Evolutionary conservation across 2,113 vertebrate species (phyloP).

Genomic region (Brachypteracias leptosomus): DNA sequence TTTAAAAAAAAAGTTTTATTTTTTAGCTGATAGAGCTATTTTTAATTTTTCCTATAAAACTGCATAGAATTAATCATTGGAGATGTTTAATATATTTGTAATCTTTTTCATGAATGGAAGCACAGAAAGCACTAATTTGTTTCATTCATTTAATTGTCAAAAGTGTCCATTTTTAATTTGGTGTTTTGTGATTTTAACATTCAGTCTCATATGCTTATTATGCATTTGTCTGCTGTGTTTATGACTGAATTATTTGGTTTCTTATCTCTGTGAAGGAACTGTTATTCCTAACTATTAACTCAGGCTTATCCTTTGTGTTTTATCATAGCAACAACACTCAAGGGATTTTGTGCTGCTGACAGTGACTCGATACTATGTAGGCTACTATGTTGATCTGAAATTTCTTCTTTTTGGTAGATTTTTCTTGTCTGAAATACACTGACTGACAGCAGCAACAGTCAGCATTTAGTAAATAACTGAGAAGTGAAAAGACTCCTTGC

Average conservation of each 20-base stretch:
- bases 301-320: neutral
- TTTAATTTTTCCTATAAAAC: neutral
- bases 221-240: neutral
- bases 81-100: neutral
- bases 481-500: neutral
- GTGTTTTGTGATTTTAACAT: neutral
- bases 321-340: neutral
- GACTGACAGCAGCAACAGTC: neutral
- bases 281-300: neutral
- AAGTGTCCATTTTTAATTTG: neutral
- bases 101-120: neutral
- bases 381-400: neutral
- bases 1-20: neutral
- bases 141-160: neutral
- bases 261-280: neutral
- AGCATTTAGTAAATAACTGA: neutral
- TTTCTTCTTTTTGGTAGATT: neutral
- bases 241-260: neutral
- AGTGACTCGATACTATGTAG: neutral
- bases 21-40: neutral
- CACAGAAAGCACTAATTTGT: neutral
- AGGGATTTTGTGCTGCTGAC: neutral
- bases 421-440: neutral
- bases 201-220: neutral
- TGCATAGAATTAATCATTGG: neutral